phyloP scores from a whole-genome alignment of 1,140 invertebrate genomes.

The Trichonephila clavipes region DNA sequence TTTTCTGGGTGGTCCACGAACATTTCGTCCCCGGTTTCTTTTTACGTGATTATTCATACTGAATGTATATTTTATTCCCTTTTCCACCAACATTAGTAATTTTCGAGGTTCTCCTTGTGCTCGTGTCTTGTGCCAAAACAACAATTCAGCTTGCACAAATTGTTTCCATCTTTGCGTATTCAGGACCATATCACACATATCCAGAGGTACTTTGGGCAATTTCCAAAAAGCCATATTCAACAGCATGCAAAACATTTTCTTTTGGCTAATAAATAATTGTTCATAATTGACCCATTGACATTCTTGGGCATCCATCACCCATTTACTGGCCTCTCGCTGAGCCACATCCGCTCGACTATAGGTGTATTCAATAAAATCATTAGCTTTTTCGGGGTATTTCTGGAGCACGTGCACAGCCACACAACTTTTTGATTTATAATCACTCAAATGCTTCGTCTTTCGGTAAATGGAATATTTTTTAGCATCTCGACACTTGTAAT shows the following conservation, averaged over 20 bases:
- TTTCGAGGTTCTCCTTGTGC: neutral
- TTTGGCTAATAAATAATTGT: no score
- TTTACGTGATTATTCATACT: neutral
- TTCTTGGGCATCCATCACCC: conserved; percentile 16
- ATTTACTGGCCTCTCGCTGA: neutral
- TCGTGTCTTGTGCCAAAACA: neutral
- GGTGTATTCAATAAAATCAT: conserved; percentile 34
- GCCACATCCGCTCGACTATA: conserved; percentile 39
- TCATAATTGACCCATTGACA: conserved; percentile 41
- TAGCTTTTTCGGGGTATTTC: no score
- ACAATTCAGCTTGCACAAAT: neutral
- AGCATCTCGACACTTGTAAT: no score
- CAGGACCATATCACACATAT: conserved; percentile 7
- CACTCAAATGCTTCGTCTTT: no score
- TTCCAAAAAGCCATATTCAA: no score
- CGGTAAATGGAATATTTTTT: no score
- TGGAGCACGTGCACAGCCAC: no score
- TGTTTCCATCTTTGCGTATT: neutral
- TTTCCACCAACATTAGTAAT: neutral
- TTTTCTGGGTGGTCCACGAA: no score
- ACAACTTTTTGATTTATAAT: no score
- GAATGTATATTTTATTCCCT: neutral
- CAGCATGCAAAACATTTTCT: no score
- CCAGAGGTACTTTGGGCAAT: neutral
- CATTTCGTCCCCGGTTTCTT: neutral